Evolutionary conservation across 1,140 invertebrate genomes (phyloP).

Genomic region (Trissolcus basalis): DNA sequence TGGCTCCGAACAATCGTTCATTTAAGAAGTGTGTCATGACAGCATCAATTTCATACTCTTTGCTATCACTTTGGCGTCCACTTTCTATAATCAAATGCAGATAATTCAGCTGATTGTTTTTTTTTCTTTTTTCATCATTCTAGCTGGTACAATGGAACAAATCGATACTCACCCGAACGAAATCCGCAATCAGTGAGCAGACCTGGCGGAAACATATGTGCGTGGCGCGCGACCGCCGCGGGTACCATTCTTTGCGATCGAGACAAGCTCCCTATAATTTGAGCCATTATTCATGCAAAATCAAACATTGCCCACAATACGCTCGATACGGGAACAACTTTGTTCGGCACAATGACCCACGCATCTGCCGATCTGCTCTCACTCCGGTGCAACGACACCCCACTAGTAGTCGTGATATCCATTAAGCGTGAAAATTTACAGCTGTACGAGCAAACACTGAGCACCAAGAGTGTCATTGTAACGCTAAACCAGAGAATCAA

Average conservation of each 20-base stretch:
- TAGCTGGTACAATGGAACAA: neutral
- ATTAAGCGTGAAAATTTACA: slow-evolving; percentile 60
- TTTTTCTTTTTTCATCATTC: neutral
- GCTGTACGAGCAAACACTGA: slow-evolving; percentile 51
- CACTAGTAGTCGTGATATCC: slow-evolving; percentile 35
- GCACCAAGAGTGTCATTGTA: slow-evolving; percentile 45
- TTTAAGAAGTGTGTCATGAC: slow-evolving; percentile 26
- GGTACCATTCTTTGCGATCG: slow-evolving; percentile 26
- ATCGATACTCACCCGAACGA: neutral
- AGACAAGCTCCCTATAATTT: slow-evolving; percentile 46
- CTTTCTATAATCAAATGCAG: too few relatives aligned
- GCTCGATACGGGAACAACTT: slow-evolving; percentile 36
- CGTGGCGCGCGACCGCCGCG: slow-evolving; percentile 25
- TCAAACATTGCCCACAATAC: slow-evolving; percentile 46
- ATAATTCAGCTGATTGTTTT: neutral
- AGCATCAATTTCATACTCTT: slow-evolving; percentile 13
- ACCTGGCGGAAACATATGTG: slow-evolving; percentile 41
- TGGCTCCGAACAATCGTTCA: neutral
- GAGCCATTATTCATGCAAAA: slow-evolving; percentile 49
- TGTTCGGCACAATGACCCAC: slow-evolving; percentile 52
- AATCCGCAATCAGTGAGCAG: slow-evolving; percentile 19
- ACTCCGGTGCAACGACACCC: slow-evolving; percentile 32
- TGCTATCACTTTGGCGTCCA: too few relatives aligned
- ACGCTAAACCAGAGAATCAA: slow-evolving; percentile 33
- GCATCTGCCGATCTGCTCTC: slow-evolving; percentile 52